Evolutionary conservation across 2,113 vertebrate species (phyloP).

Genomic region (Podarcis raffonei): DNA sequence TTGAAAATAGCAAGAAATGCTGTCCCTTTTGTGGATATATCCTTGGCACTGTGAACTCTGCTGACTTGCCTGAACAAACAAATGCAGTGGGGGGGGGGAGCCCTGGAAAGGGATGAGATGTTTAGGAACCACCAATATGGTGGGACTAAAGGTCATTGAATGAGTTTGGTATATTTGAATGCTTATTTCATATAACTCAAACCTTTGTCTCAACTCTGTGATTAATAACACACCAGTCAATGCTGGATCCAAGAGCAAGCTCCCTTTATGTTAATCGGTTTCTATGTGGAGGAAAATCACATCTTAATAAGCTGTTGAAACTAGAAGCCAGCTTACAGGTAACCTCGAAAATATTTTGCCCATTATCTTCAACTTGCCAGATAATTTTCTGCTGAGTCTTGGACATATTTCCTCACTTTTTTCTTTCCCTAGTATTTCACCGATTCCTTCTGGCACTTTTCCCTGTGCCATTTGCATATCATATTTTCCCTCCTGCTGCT

Average conservation of each 20-base stretch:
- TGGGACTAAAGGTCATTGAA: not conserved
- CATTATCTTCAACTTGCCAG: not conserved
- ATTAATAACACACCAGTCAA: not conserved
- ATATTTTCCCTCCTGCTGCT: not conserved
- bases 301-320: not conserved
- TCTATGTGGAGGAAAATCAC: not conserved
- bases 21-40: not conserved
- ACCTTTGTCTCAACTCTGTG: not conserved
- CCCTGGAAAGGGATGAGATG: not conserved
- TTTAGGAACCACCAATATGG: not conserved
- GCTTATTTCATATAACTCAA: not conserved
- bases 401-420: fast-evolving
- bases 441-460: fast-evolving
- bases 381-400: not conserved
- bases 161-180: not conserved
- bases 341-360: not conserved
- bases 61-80: not conserved
- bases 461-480: not conserved
- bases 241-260: not conserved
- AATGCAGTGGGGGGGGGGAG: no score
- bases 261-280: not conserved
- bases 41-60: not conserved
- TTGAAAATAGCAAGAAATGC: not conserved
- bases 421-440: fast-evolving
- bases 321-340: not conserved